Evolutionary conservation across 2,797 vertebrate genomes (phyloP), one percentile per base, ranked within the genome.

Genomic region (Calcarius lapponicus): DNA sequence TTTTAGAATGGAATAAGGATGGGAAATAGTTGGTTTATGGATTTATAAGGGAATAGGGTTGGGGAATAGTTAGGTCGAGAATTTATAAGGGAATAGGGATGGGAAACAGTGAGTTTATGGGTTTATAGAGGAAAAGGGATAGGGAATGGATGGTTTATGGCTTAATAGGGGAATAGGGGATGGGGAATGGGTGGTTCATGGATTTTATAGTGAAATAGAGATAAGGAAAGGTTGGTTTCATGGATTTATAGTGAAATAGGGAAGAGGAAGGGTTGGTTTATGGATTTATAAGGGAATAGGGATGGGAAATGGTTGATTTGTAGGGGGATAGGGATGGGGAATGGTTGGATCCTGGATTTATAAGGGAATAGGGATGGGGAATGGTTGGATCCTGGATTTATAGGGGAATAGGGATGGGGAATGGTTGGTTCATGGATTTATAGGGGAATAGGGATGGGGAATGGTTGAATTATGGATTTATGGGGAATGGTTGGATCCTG

Each of bases 301-400:
- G 29, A 34, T 29, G 17, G 1, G 17, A 15, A 58, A 47, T 2
- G 5, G 25, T 21, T 54, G 16, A 25, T 61, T 70, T 40, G 43
- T 19, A 40, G 2, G 1, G 6, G 2, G 47, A 2, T 20, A 5
- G 28, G 47, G 64, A 38, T 61, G 15, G 1, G 16, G 8, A 53
- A 40, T 0, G 3, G 48, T 18, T 54, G 45, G 28, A 10, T 2
- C n/a, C 7, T 75, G 29, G 24, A 28, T 82, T 82, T 64, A 24
- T 54, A 22, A 47, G 0, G 1, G 5, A 64, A 0, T 56, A 4
- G 16, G 2, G 19, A 25, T 47, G 34, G 2, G 24, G 3, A 54
- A 38, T 1, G 1, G 22, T 28, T 53, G 28, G 50, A 4, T 51
- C 7, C 1, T 28, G 26, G 45, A 2, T 67, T 67, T 40, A 31